A percentile compares a stretch with the other conserved stretches of the same genome.
Evolutionary conservation across 2,888 invertebrate species (phyloP).

Genomic region (Phortica okadai): DNA sequence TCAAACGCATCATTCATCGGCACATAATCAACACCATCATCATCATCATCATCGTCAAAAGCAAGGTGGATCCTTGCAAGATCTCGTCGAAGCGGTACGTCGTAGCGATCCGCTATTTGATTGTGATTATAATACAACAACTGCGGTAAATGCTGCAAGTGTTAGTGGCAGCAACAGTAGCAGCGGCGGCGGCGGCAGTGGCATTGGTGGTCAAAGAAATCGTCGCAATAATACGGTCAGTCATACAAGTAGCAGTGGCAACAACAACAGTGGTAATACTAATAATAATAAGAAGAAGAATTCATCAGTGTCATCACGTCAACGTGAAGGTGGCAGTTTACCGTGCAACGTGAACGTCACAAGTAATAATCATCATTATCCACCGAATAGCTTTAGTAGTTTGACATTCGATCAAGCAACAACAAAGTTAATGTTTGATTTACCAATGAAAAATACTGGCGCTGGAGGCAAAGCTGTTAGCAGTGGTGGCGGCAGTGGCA

Average conservation of each 20-base stretch:
- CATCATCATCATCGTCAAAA: conserved; percentile 72
- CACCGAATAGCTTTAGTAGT: conserved; percentile 35
- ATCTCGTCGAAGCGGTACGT: conserved; percentile 78
- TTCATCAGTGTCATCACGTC: conserved; percentile 76
- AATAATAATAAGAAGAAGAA: conserved; percentile 66
- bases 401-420: conserved; percentile 32
- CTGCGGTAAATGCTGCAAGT: not conserved
- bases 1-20: conserved; percentile 51
- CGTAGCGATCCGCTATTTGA: conserved; percentile 73
- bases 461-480: not conserved
- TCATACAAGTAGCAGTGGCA: conserved; percentile 48
- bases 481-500: not conserved
- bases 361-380: conserved; percentile 34
- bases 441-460: conserved; percentile 2
- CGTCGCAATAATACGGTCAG: conserved; percentile 50
- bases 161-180: conserved; percentile 13
- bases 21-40: conserved; percentile 51
- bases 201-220: conserved; percentile 64
- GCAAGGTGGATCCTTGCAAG: conserved; percentile 80
- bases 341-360: conserved; percentile 80
- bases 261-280: conserved; percentile 40
- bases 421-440: conserved; percentile 18
- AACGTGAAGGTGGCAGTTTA: conserved; percentile 82
- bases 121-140: conserved; percentile 69
- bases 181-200: conserved; percentile 40